These are phyloP conservation scores for Carduelis carduelis DNA, from an alignment of 2,797 vertebrate species.

Conservation along the genomic window DNA sequence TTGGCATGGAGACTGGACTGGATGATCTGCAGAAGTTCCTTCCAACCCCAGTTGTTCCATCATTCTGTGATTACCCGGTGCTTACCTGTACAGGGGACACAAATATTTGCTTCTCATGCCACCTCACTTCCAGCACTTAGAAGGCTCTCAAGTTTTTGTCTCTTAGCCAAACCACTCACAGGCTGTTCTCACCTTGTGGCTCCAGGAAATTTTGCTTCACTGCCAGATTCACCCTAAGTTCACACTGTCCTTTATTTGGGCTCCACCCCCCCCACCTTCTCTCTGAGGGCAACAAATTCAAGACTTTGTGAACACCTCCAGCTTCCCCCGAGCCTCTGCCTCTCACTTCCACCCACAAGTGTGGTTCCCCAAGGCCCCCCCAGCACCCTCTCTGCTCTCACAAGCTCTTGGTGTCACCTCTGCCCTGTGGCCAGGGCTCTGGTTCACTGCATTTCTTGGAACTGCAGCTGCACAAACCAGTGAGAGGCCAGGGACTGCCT, in stretches of 20 bases:
- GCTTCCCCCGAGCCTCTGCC: slow-evolving; percentile 46
- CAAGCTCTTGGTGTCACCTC: slow-evolving; percentile 62
- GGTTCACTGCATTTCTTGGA: slow-evolving; percentile 68
- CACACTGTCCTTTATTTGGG: background rate
- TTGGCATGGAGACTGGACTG: background rate
- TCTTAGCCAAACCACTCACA: background rate
- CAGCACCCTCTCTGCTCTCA: background rate
- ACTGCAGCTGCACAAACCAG: slow-evolving; percentile 58
- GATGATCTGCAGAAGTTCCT: background rate
- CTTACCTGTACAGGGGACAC: background rate
- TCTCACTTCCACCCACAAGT: background rate
- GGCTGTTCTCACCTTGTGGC: background rate
- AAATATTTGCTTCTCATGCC: background rate
- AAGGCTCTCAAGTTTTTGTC: background rate
- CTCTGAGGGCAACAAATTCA: background rate
- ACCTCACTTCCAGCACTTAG: background rate
- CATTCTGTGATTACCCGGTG: background rate
- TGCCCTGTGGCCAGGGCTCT: background rate
- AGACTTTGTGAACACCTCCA: background rate
- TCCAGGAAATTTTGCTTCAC: slow-evolving; percentile 43
- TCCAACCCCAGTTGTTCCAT: background rate
- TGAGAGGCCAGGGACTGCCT: background rate
- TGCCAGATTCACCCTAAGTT: background rate
- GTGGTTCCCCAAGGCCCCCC: background rate
- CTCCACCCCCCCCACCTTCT: background rate